phyloP scores from a whole-genome alignment of 2,113 vertebrate genomes.

The Mastomys natalensis region DNA sequence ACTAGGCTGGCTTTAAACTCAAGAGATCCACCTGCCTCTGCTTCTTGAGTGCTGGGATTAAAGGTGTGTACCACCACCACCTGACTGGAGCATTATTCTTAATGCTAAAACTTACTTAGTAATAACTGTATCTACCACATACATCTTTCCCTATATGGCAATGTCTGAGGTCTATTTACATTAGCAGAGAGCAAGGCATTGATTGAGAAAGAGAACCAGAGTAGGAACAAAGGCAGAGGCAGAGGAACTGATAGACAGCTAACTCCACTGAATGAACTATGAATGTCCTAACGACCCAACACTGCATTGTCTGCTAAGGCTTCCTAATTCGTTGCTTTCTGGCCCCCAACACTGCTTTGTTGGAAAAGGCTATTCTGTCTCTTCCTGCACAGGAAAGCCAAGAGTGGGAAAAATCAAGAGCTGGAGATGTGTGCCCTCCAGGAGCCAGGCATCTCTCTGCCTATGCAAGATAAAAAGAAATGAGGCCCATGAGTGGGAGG shows the following conservation, averaged over 20 bases:
- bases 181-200: background rate
- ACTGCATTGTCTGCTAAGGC: background rate
- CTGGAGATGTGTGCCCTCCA: background rate
- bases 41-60: background rate
- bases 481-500: background rate
- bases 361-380: slow-evolving; percentile 16
- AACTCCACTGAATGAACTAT: background rate
- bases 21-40: background rate
- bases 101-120: background rate
- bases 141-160: background rate
- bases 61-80: background rate
- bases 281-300: background rate
- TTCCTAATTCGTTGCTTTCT: background rate
- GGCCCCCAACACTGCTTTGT: background rate
- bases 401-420: background rate
- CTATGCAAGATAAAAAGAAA: background rate
- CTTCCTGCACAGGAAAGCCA: background rate
- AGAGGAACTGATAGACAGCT: background rate
- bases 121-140: background rate
- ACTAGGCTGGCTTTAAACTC: background rate
- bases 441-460: background rate
- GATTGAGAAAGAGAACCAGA: background rate
- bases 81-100: background rate
- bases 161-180: background rate
- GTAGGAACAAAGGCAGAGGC: background rate